phyloP scores from a whole-genome alignment of 1,140 invertebrate species.

The Drosophila nasuta region DNA sequence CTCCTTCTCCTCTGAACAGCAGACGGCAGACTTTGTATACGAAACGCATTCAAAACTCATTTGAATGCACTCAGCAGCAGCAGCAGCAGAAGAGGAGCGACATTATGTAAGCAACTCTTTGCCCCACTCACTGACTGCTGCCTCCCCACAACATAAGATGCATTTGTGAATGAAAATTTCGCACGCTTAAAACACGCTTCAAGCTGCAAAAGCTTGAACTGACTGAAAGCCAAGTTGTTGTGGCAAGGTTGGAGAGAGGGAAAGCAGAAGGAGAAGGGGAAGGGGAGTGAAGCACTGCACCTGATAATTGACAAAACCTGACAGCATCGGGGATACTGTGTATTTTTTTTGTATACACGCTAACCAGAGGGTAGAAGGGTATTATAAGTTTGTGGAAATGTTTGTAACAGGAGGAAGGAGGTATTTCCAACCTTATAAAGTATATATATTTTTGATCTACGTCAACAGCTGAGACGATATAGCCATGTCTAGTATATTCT shows the following conservation, averaged over 20 bases:
- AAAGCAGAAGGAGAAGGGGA: too few relatives aligned
- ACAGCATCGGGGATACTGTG: slow-evolving; percentile 51
- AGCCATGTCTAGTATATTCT: too few relatives aligned
- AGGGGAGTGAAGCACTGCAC: slow-evolving; percentile 42
- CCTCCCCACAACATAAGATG: slow-evolving; percentile 1
- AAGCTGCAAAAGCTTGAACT: slow-evolving; percentile 24
- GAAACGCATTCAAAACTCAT: slow-evolving; percentile 53
- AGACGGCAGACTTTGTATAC: slow-evolving; percentile 4
- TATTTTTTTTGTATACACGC: background rate
- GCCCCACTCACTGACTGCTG: background rate
- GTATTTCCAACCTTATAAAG: too few relatives aligned
- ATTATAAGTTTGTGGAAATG: too few relatives aligned
- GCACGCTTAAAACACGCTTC: slow-evolving; percentile 57
- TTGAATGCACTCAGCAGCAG: slow-evolving; percentile 30
- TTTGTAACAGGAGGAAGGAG: too few relatives aligned
- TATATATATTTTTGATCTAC: too few relatives aligned
- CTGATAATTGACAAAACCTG: slow-evolving; percentile 82
- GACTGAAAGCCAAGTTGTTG: slow-evolving; percentile 7
- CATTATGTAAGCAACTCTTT: slow-evolving; percentile 33
- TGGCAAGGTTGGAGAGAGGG: background rate
- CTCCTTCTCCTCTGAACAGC: background rate
- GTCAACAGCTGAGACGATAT: too few relatives aligned
- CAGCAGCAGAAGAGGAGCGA: background rate
- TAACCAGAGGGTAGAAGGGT: too few relatives aligned
- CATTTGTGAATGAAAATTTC: slow-evolving; percentile 79